Evolutionary conservation across 1,140 invertebrate species (phyloP), one percentile per base, ranked within the genome.

Genomic region (Galendromus occidentalis): DNA sequence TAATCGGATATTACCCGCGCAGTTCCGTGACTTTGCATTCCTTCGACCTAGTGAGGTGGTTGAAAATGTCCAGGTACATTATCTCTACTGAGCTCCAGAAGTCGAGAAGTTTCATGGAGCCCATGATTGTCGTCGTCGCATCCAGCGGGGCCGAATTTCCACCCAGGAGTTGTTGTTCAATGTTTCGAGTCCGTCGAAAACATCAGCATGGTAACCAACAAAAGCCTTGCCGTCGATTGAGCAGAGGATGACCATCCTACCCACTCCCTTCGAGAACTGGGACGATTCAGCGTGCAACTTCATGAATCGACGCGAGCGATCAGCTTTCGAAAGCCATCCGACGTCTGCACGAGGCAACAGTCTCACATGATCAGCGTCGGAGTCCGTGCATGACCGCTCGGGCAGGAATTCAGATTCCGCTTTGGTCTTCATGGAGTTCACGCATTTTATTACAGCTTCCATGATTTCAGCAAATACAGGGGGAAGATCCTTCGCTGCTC

Each of bases 161-260:
- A 55, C 66, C 66, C 55, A 67, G 68, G 66, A 69, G 64, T 17
- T 64, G 51, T 69, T 42, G 22, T 66, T 68, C 4, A 39, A 9
- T 4, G 4, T 9, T 4, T 39, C 9, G 4, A 39, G 9, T 39
- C 33, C 68, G 64, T 65, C 44, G 66, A 66, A 65, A 28, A 69
- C 66, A 68, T 67, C 64, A 1, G 67, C 44, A 44, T 65, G 67
- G 51, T 67, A 69, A 64, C 59, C 65, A 14, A 69, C 17, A 66
- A 42, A 66, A 64, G 44, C 51, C 51, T 69, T 69, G 66, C 66
- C 45, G 64, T 69, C 64, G n/a, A 66, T 39, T 9, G 33, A 6
- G 4, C 9, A 42, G 2, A 67, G 44, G 51, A 47, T n/a, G 25
- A 51, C 44, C 44, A 63, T 64, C 64, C 67, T 51, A 45, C 18